Evolutionary conservation across 2,113 vertebrate genomes (phyloP).

Genomic region (Strigops habroptila): DNA sequence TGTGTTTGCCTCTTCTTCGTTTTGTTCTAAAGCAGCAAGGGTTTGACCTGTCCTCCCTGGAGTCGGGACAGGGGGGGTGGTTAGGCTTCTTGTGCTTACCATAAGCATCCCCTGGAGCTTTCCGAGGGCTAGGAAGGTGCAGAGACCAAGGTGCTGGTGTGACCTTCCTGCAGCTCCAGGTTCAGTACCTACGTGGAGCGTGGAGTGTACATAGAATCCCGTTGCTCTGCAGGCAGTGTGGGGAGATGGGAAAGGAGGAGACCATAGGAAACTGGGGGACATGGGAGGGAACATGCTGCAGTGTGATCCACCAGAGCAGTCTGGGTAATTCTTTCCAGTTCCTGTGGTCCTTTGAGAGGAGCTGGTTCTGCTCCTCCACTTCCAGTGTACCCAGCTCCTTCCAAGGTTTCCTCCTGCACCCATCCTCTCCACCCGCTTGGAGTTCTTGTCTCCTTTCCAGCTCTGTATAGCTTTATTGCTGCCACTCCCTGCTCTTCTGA

Average conservation of each 20-base stretch:
- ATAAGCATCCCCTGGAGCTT: neutral
- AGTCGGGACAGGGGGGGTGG: neutral
- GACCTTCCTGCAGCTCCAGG: neutral
- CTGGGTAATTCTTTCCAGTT: neutral
- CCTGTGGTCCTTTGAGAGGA: neutral
- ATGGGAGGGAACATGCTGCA: neutral
- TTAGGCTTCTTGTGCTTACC: neutral
- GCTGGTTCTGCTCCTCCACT: neutral
- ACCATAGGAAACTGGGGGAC: neutral
- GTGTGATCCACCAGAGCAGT: neutral
- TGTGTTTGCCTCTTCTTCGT: conserved; percentile 41
- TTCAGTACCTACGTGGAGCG: neutral
- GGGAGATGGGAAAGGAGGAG: neutral
- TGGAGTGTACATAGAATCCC: neutral
- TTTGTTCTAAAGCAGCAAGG: conserved; percentile 8
- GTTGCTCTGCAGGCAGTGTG: neutral
- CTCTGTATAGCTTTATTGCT: neutral
- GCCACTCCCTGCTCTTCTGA: neutral
- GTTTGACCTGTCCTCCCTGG: neutral
- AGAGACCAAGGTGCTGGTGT: neutral
- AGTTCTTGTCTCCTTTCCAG: neutral
- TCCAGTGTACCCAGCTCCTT: neutral
- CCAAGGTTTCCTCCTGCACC: neutral
- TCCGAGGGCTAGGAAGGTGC: neutral
- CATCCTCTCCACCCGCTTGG: neutral